Conservation (phyloP, 2,113 vertebrate genomes). For the Aldabrachelys gigantea region DNA sequence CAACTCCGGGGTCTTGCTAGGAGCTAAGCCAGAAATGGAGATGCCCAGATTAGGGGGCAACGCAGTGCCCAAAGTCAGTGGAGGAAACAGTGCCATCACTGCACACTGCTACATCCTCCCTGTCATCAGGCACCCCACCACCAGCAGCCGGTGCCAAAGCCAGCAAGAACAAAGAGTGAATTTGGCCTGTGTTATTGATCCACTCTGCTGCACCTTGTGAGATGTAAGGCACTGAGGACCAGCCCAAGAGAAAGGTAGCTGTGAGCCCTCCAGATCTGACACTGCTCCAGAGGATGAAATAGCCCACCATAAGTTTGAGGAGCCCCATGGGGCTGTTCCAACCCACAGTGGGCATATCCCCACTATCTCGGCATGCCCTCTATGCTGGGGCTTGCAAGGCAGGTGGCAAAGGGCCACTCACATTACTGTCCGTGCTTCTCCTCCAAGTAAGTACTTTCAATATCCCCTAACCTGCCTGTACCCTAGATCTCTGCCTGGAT, state of each 20-base stretch:
- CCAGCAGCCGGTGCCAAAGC: neutral
- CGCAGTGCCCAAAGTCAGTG: neutral
- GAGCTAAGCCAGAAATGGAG: too few species aligned
- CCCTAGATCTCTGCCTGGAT: neutral
- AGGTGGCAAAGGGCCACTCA: neutral
- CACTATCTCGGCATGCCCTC: too few species aligned
- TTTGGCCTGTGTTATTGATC: neutral
- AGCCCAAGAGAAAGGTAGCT: too few species aligned
- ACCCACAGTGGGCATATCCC: neutral
- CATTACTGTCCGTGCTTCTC: neutral
- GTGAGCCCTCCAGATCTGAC: too few species aligned
- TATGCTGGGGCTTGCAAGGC: neutral
- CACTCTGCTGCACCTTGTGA: too few species aligned
- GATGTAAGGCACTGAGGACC: too few species aligned
- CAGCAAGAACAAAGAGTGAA: neutral
- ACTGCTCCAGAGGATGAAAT: neutral
- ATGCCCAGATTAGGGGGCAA: too few species aligned
- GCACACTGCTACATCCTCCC: neutral
- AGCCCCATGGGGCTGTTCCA: neutral
- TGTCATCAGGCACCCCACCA: neutral
- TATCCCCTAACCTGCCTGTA: neutral
- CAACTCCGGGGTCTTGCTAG: too few species aligned
- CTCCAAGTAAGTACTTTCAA: neutral
- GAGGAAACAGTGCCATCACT: neutral
- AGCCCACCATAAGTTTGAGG: neutral